Evolutionary conservation across 2,113 vertebrate genomes (phyloP).

Genomic region (Oncorhynchus masou): DNA sequence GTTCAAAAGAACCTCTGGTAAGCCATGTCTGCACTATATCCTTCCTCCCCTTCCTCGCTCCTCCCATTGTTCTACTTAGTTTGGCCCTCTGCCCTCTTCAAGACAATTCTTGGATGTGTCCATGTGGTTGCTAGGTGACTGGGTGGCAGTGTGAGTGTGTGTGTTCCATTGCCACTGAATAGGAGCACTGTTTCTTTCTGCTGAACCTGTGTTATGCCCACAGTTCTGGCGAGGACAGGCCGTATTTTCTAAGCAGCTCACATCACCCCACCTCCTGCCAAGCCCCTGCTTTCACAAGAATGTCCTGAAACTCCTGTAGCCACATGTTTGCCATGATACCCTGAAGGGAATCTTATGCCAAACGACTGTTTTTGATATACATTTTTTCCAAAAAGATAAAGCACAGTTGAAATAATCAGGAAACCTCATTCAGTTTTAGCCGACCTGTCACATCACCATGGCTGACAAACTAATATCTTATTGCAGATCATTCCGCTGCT

Average conservation of each 20-base stretch:
- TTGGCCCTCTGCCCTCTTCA: slow-evolving; percentile 15
- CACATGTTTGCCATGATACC: neutral
- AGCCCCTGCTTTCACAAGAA: slow-evolving; percentile 21
- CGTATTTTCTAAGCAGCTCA: slow-evolving; percentile 46
- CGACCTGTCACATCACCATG: no score
- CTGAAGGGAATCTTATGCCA: no score
- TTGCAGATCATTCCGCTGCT: neutral
- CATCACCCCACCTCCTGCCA: slow-evolving; percentile 15
- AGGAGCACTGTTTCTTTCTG: slow-evolving; percentile 58
- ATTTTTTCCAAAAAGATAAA: no score
- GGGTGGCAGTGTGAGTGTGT: slow-evolving; percentile 11
- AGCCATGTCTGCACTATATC: neutral
- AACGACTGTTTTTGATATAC: no score
- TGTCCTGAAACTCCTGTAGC: no score
- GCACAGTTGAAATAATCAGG: no score
- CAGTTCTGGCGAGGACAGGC: slow-evolving; percentile 45
- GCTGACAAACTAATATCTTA: no score
- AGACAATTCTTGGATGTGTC: slow-evolving; percentile 54
- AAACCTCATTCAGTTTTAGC: no score
- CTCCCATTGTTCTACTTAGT: slow-evolving; percentile 18
- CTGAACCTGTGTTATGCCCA: slow-evolving; percentile 55
- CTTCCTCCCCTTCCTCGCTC: slow-evolving; percentile 4
- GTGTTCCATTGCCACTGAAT: slow-evolving; percentile 51
- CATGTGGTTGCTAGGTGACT: slow-evolving; percentile 65
- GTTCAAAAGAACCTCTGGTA: no score